phyloP scores from a whole-genome alignment of 2,888 invertebrate species.

The Augochlorella aurata region DNA sequence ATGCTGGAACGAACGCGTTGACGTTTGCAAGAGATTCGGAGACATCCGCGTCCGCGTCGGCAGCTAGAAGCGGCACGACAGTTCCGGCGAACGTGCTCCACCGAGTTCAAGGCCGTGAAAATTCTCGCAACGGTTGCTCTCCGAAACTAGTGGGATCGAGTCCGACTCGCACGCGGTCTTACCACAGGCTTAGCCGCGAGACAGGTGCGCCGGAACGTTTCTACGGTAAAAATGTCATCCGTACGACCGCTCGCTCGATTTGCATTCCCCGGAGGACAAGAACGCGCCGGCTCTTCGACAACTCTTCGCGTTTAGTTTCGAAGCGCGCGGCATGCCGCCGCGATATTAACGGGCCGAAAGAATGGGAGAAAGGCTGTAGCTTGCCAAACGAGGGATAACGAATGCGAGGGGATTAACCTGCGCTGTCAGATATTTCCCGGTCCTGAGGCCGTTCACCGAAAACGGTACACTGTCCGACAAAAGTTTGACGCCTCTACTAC shows the following conservation, averaged over 20 bases:
- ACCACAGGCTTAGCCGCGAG: background rate
- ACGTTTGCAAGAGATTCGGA: too few species aligned
- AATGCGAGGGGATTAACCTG: background rate
- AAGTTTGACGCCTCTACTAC: background rate
- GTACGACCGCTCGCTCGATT: background rate
- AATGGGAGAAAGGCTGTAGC: conserved; percentile 4
- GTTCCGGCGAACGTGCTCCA: conserved; percentile 33
- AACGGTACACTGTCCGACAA: background rate
- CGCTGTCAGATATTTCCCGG: background rate
- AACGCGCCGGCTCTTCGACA: background rate
- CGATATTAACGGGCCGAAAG: conserved; percentile 11
- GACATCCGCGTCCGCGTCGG: conserved; percentile 4
- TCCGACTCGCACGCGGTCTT: background rate
- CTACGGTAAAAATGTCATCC: background rate
- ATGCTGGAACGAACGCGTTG: too few species aligned
- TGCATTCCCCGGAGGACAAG: background rate
- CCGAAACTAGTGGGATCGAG: conserved; percentile 4
- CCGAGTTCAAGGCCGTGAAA: conserved; percentile 57
- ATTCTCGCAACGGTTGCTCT: conserved; percentile 51
- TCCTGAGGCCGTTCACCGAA: background rate
- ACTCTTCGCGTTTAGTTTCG: background rate
- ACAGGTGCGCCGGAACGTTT: conserved; percentile 11
- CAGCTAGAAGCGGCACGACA: background rate
- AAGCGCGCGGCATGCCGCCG: background rate
- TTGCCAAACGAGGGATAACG: conserved; percentile 13